Percentiles rank a stretch among this genome's conserved stretches.
These are phyloP conservation scores for Dromococcyx pavoninus DNA, from an alignment of 2,797 vertebrate species.

Conservation along the genomic window DNA sequence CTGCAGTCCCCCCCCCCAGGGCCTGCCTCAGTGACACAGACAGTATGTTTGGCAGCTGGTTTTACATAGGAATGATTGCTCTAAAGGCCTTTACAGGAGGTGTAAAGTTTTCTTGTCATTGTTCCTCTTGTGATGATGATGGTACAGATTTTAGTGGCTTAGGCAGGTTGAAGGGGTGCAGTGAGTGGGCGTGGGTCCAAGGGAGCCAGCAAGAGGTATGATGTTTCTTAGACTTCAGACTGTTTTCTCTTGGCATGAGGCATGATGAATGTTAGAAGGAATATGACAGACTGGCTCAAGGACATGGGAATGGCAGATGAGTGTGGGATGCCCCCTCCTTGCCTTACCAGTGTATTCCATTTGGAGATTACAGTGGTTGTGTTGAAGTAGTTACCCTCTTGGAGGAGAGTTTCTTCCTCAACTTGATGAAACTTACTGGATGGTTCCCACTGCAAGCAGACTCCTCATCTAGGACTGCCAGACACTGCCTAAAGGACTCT, in stretches of 20 bases:
- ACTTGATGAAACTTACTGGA: neutral
- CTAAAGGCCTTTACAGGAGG: neutral
- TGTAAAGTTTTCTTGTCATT: neutral
- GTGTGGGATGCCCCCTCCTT: neutral
- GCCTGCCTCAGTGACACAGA: neutral
- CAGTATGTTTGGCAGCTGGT: neutral
- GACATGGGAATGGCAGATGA: accelerated
- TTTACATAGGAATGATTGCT: neutral
- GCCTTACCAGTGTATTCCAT: neutral
- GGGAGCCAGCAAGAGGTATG: neutral
- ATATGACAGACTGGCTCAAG: neutral
- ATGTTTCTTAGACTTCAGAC: neutral
- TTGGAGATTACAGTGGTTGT: neutral
- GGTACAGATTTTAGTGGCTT: neutral
- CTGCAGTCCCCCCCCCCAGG: neutral
- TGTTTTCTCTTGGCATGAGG: neutral
- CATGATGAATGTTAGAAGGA: neutral
- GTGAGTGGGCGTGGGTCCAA: neutral
- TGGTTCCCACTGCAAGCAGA: neutral
- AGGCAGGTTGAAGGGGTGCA: neutral
- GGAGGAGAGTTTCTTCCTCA: neutral
- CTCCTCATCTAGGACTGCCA: neutral
- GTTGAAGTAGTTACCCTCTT: neutral
- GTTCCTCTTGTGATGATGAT: neutral
- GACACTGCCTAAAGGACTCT: neutral